Base-by-base conservation (phyloP, 2,113 vertebrate species). In the Catharus fuscescens region DNA sequence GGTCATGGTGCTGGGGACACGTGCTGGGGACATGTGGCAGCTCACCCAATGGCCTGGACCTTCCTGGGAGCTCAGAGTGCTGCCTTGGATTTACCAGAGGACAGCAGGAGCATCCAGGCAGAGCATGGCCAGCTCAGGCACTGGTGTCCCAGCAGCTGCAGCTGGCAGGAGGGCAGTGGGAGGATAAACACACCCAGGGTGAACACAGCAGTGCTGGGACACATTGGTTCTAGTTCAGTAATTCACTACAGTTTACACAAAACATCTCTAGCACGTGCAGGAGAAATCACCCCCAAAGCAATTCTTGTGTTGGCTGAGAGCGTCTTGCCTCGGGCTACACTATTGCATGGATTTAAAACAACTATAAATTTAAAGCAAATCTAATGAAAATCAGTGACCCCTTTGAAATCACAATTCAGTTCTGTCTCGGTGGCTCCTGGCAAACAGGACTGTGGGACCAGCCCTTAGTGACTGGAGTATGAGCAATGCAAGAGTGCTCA, bases 51-150 rank as follows among this genome's bases (percentile, higher is more conserved):
- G 83, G 29, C 34, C 7, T 7, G 28, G n/a, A 17, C 42, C 54
- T 26, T 47, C 17, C 59, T 12, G 52, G 10, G 14, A 44, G 29
- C 57, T 28, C 3, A 2, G 20, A 0, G 23, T 0, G 1, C 52
- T 62, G 52, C 78, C n/a, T 1, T 1, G 28, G 11, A 14, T 38
- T 18, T 10, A 8, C 59, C 42, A 59, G n/a, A 19, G 50, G 12
- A 11, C 2, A 7, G 4, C 0, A 1, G 56, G 20, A 74, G 44
- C 6, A 17, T 8, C 52, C 1, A 1, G 2, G 56, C 50, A 7
- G 48, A 44, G 85, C 74, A n/a, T 0, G 0, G 59, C 13, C 93
- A 65, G 73, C 42, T 36, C 2, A 0, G 34, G 12, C 78, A 44
- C 0, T 0, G 28, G 13, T 9, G 18, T 18, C 57, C 71, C 65